Base-by-base conservation (phyloP, 1,140 invertebrate species). In the Lycorma delicatula region DNA sequence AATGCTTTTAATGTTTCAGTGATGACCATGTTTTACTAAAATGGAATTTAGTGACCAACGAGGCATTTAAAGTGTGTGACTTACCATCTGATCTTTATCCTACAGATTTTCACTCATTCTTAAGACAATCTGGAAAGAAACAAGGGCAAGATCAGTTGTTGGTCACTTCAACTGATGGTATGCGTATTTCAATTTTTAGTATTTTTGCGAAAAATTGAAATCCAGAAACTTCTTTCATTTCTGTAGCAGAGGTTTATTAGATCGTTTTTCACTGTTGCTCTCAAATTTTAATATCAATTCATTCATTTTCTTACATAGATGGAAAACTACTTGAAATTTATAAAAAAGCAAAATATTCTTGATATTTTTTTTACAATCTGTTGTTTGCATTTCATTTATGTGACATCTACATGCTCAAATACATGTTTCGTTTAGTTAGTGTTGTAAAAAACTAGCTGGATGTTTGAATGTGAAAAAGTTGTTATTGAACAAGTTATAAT, bases 11-110 rank as follows among this genome's bases (percentile, higher is more conserved):
- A 1, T 63, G 55, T 76, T 71, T 26, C 61, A 91, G 91, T 22
- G 95, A 98, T 74, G 94, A 98, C 71, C 93, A 94, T 69, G 77
- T 85, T 63, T 75, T 98, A 22, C 74, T 93, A 18, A 86, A 86
- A 67, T 98, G 93, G 92, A 93, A 89, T 72, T 73, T 91, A 25
- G 77, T 86, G 0, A 86, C 76, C 26, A 83, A 82, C 61, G 90
- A 94, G 71, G 82, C 87, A 0, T 81, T 81, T 22, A 79, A 84
- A 60, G 71, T 97, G 2, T 77, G 85, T 16, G 84, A 88, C 64
- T 81, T 97, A 58, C 79, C 89, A 1, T 79, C 83, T 59, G 89
- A 93, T 62, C 81, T 95, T 63, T 91, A 82, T 74, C 91, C 94
- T 11, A 93, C 87, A 0, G 85, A 89, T 61, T 83, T 98, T 75